Evolutionary conservation across 2,888 invertebrate genomes (phyloP).

Genomic region (Atherix ibis): DNA sequence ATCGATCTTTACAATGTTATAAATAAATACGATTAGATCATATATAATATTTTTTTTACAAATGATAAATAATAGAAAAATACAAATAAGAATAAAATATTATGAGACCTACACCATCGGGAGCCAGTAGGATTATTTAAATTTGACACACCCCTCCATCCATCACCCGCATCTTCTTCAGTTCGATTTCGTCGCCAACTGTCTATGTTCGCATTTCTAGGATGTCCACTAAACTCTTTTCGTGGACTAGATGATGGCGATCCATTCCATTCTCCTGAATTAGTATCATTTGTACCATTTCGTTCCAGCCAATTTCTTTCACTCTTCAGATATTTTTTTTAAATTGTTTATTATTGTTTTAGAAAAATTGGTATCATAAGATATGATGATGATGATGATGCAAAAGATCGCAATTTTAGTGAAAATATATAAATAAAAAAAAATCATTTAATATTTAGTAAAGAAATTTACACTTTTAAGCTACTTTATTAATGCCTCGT

Average conservation of each 20-base stretch:
- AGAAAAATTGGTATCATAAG: not conserved
- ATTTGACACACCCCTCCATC: conserved; percentile 13
- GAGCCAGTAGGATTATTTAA: conserved; percentile 12
- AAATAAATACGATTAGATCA: conserved; percentile 5
- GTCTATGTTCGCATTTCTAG: conserved; percentile 22
- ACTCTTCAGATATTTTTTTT: too few relatives aligned
- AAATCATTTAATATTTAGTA: too few relatives aligned
- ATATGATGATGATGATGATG: too few relatives aligned
- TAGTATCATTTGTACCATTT: conserved; percentile 21
- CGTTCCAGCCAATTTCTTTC: conserved; percentile 29
- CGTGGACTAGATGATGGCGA: conserved; percentile 29
- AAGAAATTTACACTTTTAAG: too few relatives aligned
- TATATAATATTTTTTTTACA: too few relatives aligned
- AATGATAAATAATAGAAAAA: not conserved
- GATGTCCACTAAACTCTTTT: conserved; percentile 23
- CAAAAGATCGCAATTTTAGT: not conserved
- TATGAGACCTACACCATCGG: conserved; percentile 27
- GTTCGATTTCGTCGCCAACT: conserved; percentile 28
- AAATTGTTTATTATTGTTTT: too few relatives aligned
- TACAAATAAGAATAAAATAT: not conserved
- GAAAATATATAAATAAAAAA: not conserved
- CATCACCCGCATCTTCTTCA: conserved; percentile 19
- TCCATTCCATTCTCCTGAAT: conserved; percentile 23
- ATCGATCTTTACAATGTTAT: conserved; percentile 19
- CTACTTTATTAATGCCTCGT: conserved; percentile 12